These are phyloP conservation scores for Pagetopsis macropterus DNA, from an alignment of 2,797 vertebrate species.

Conservation along the genomic window DNA sequence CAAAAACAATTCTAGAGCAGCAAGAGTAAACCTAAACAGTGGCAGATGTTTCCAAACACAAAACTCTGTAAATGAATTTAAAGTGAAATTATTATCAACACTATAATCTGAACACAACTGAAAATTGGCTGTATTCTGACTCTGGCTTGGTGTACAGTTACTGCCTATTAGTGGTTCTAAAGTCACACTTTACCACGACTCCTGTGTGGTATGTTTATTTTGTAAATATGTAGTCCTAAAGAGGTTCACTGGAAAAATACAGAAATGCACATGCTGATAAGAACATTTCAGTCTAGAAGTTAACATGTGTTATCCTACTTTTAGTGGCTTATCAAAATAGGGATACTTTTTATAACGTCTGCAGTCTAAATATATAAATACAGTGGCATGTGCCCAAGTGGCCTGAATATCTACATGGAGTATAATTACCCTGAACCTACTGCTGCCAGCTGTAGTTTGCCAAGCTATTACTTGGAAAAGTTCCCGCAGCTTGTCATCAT, in stretches of 20 bases:
- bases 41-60: neutral
- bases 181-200: constrained; percentile 3
- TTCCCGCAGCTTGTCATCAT: constrained; percentile 19
- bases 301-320: neutral
- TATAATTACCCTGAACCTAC: constrained; percentile 25
- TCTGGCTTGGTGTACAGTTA: neutral
- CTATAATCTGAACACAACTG: neutral
- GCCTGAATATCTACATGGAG: neutral
- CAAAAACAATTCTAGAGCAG: neutral
- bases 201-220: constrained; percentile 24
- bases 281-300: neutral
- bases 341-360: neutral
- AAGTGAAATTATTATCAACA: neutral
- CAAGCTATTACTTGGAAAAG: constrained; percentile 19
- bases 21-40: neutral
- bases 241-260: neutral
- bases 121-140: neutral
- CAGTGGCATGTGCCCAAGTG: constrained; percentile 5
- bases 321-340: neutral
- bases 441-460: constrained; percentile 23
- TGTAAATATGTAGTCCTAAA: constrained; percentile 8
- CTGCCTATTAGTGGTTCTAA: neutral
- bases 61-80: neutral
- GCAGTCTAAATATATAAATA: neutral
- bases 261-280: constrained; percentile 2